These are phyloP conservation scores for Entelurus aequoreus DNA, from an alignment of 2,113 vertebrate genomes.

Conservation along the genomic window DNA sequence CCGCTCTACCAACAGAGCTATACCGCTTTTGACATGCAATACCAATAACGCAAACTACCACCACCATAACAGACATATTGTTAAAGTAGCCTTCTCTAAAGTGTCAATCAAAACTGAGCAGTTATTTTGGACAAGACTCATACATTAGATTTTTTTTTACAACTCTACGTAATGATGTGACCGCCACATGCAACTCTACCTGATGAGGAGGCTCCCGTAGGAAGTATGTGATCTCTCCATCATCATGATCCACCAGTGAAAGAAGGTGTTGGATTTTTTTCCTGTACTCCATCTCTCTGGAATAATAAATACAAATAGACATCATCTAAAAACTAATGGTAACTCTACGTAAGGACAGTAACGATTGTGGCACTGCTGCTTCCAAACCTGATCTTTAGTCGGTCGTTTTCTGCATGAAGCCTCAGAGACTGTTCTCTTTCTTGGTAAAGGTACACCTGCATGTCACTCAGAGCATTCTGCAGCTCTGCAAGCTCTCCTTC, in stretches of 20 bases:
- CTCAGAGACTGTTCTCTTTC: constrained; percentile 88
- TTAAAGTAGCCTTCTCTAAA: too few relatives aligned
- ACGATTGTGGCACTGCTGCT: neutral
- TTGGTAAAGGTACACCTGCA: constrained; percentile 93
- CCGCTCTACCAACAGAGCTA: too few relatives aligned
- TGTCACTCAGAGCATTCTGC: constrained; percentile 89
- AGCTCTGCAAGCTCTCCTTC: constrained; percentile 85
- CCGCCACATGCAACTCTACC: constrained; percentile 49
- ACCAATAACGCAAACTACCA: too few relatives aligned
- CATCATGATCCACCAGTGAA: constrained; percentile 78
- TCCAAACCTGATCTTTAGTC: constrained; percentile 88
- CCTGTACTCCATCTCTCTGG: constrained; percentile 86
- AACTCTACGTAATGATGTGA: too few relatives aligned
- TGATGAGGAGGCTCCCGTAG: constrained; percentile 87
- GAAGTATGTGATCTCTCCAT: constrained; percentile 89
- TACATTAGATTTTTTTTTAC: too few relatives aligned
- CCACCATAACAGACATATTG: too few relatives aligned
- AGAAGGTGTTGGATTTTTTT: constrained; percentile 93
- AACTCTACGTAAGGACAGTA: neutral
- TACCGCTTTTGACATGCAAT: too few relatives aligned
- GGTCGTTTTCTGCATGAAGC: constrained; percentile 91
- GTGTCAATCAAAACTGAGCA: too few relatives aligned
- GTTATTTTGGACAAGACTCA: too few relatives aligned
- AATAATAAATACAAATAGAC: constrained; percentile 10
- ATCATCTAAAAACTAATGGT: neutral